phyloP scores from a whole-genome alignment of 2,113 vertebrate species.

The Mesembrinibis cayennensis region DNA sequence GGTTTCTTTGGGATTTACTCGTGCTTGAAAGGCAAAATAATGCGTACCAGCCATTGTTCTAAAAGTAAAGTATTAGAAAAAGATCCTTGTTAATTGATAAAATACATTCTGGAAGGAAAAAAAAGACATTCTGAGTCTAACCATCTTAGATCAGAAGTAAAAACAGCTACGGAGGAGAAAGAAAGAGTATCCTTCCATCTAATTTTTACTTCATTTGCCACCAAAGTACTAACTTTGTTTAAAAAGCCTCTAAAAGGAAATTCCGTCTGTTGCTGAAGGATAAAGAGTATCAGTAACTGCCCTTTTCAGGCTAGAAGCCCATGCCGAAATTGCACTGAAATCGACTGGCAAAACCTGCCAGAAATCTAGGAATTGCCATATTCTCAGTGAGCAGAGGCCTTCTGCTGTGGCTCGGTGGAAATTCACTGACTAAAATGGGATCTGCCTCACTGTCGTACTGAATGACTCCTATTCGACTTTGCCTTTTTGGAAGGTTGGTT shows the following conservation, averaged over 20 bases:
- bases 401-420: slow-evolving; percentile 17
- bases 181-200: neutral
- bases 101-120: neutral
- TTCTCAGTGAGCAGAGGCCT: neutral
- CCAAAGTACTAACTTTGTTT: neutral
- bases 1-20: neutral
- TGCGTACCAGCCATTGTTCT: neutral
- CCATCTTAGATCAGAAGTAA: neutral
- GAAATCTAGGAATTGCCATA: neutral
- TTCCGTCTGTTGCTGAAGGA: neutral
- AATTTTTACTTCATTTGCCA: neutral
- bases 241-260: neutral
- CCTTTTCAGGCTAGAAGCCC: neutral
- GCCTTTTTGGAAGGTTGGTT: neutral
- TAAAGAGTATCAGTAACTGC: neutral
- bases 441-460: neutral
- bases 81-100: neutral
- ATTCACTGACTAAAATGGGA: slow-evolving; percentile 38
- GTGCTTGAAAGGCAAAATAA: neutral
- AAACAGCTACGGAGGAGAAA: neutral
- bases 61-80: neutral
- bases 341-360: neutral
- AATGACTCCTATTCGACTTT: slow-evolving; percentile 51
- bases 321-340: neutral
- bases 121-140: neutral